Percentiles rank a stretch among this genome's conserved stretches.
Evolutionary conservation across 2,797 vertebrate genomes (phyloP).

Genomic region (Chrysocyon brachyurus): DNA sequence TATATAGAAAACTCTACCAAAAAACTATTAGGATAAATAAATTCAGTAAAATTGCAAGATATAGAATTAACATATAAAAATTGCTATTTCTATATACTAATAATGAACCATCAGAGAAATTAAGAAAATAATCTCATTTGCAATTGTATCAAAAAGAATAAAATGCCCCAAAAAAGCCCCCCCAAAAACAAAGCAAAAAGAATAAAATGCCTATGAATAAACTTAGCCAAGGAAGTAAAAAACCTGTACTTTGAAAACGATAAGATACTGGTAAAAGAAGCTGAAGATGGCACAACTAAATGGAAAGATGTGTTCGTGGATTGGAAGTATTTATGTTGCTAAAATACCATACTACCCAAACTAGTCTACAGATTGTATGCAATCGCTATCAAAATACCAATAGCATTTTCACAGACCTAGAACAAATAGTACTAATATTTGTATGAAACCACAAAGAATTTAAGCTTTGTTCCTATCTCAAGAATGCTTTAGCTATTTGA

Average conservation of each 20-base stretch:
- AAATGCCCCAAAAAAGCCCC: neutral
- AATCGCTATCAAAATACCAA: too few species aligned
- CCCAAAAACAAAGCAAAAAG: neutral
- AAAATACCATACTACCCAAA: too few species aligned
- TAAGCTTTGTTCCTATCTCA: too few species aligned
- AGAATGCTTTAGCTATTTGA: too few species aligned
- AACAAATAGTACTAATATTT: too few species aligned
- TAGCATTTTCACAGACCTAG: too few species aligned
- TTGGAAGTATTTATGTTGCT: too few species aligned
- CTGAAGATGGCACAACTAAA: too few species aligned
- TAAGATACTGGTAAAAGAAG: neutral
- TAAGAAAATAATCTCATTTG: neutral
- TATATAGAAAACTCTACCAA: neutral
- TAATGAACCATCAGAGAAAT: neutral
- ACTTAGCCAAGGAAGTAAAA: neutral
- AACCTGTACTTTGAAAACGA: neutral
- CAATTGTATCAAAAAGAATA: neutral
- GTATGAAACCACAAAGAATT: too few species aligned
- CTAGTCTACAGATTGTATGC: too few species aligned
- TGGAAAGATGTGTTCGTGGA: too few species aligned
- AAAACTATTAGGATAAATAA: neutral
- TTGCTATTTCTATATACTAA: neutral
- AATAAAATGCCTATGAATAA: neutral
- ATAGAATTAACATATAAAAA: neutral
- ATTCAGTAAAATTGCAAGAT: neutral